These are phyloP conservation scores for Acanthiza pusilla DNA, from an alignment of 2,797 vertebrate species.

Conservation along the genomic window DNA sequence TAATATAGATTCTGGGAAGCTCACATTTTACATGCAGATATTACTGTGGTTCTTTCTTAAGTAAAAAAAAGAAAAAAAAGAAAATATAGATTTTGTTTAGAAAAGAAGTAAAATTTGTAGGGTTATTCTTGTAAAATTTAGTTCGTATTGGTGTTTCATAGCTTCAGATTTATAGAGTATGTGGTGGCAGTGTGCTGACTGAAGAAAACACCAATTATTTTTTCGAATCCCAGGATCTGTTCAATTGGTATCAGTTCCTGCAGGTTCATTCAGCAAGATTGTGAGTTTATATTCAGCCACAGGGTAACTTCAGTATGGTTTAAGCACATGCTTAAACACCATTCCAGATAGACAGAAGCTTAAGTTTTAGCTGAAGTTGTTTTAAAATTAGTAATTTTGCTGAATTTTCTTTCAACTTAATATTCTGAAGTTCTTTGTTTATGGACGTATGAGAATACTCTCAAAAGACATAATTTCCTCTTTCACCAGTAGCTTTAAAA, in stretches of 20 bases:
- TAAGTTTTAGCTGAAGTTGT: not conserved
- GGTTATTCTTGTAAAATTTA: not conserved
- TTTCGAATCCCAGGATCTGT: not conserved
- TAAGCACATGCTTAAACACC: not conserved
- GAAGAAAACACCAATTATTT: not conserved
- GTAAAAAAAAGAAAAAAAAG: not conserved
- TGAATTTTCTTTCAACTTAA: not conserved
- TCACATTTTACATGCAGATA: constrained; percentile 50
- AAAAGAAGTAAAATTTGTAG: not conserved
- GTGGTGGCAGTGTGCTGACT: not conserved
- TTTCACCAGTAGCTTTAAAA: not conserved
- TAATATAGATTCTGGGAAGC: constrained; percentile 61
- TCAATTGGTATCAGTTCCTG: not conserved
- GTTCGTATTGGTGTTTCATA: not conserved
- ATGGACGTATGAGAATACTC: not conserved
- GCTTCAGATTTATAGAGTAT: not conserved
- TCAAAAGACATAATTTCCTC: not conserved
- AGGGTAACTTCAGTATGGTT: not conserved
- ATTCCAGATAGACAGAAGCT: not conserved
- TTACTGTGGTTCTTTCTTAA: constrained; percentile 11
- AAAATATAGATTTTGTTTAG: not conserved
- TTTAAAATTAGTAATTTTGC: not conserved
- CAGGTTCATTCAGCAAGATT: not conserved
- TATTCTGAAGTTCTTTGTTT: not conserved
- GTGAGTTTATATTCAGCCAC: not conserved